Evolutionary conservation across 2,113 vertebrate species (phyloP), one percentile per base, ranked within the genome.

Genomic region (Proteles cristata): DNA sequence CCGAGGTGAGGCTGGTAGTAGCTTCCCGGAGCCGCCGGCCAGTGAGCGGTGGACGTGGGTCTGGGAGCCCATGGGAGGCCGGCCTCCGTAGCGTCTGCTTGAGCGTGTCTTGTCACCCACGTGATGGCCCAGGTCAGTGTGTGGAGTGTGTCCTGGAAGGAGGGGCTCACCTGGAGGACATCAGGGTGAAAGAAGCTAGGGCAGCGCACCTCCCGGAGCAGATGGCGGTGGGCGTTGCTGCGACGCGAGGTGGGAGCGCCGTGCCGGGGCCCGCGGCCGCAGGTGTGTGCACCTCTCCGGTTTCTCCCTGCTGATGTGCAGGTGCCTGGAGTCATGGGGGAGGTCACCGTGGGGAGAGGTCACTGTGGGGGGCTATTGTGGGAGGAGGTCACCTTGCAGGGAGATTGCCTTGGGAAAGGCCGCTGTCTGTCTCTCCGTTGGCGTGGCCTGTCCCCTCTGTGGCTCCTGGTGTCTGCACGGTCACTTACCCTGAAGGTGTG

Each of bases 201-300:
- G 31, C 63, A 25, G 63, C 6, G 43, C 4, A 8, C 35, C 26
- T 19, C 26, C 26, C 14, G 63, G 17, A 19, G 83, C 17, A 31
- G 17, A 9, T 1, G 6, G 39, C 4, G 5, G 33, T n/a, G 66
- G 66, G 33, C 0, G 14, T 9, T 0, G 1, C 39, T 14, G 23
- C 7, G 76, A 53, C 28, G 28, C 69, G 9, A 28, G 0, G 15
- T 21, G 80, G 39, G 68, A 45, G 55, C 33, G 1, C 14, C 0
- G 23, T 0, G 9, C 21, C 69, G 39, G 8, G 65, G 25, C 65
- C 39, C 39, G 39, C 39, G 39, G 39, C 39, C 39, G 39, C 39
- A 39, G 39, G 39, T 12, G 11, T 14, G 26, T 65, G 26, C 23
- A 39, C 26, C 12, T 65, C 77, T 53, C 28, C 17, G 21, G 76